Evolutionary conservation across 2,888 invertebrate species (phyloP), one percentile per base, ranked within the genome.

Genomic region (Molorchus minor): DNA sequence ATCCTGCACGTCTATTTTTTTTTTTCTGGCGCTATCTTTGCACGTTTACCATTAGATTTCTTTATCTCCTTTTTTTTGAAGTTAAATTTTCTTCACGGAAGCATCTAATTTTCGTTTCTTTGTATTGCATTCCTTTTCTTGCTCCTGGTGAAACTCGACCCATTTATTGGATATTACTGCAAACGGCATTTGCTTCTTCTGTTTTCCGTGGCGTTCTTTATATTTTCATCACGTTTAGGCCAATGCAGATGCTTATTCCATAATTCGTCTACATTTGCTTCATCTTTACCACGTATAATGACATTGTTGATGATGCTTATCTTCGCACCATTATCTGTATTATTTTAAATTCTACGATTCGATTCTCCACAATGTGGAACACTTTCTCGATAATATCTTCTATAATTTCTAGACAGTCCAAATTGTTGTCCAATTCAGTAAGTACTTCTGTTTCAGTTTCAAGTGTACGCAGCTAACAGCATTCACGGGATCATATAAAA

Each of bases 171-270:
- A n/a, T n/a, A n/a, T n/a, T n/a, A n/a, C n/a, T n/a, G n/a, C n/a
- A n/a, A n/a, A n/a, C n/a, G n/a, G n/a, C n/a, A n/a, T n/a, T n/a
- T n/a, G n/a, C n/a, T n/a, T n/a, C n/a, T n/a, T n/a, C n/a, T n/a
- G n/a, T n/a, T n/a, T n/a, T n/a, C n/a, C n/a, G n/a, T n/a, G n/a
- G n/a, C n/a, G n/a, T n/a, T n/a, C n/a, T n/a, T n/a, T n/a, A n/a
- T n/a, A n/a, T n/a, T n/a, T n/a, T n/a, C n/a, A n/a, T n/a, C n/a
- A n/a, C n/a, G n/a, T n/a, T n/a, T n/a, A 38, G 38, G 38, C 38
- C 38, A 38, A 13, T 38, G 38, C 8, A 38, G 15, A 38, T 38
- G 38, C 15, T 38, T 38, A 8, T 12, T 38, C 38, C 7, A 38
- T 8, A 15, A 2, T 33, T n/a, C 12, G 10, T 4, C 12, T 33